Evolutionary conservation across 2,888 invertebrate species (phyloP), one percentile per base, ranked within the genome.

Genomic region (Neocrepidodera transversa): DNA sequence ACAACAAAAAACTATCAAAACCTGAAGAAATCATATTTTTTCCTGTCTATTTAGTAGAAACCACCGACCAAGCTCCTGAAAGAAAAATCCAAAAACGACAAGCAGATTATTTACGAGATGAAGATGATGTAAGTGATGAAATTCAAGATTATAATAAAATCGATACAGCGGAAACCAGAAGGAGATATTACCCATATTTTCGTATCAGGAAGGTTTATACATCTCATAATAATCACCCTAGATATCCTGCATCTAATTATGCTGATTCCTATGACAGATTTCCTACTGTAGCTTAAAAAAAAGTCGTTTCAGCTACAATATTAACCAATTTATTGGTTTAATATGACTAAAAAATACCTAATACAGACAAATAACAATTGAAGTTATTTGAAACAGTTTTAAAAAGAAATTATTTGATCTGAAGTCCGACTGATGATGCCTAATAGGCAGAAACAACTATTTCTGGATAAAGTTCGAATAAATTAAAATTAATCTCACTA

Each of bases 271-370:
- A 36, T 3, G 53, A 53, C 35, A 53, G 20, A 20, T 53, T 53
- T 16, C 53, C 53, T 14, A 53, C 53, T 20, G 32, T 53, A 23
- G 53, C 53, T 26, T 53, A 43, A 43, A 38, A 2, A n/a, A n/a
- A n/a, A 23, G 26, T 7, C 26, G 7, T 23, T 23, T 3, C 26
- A 23, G 26, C 7, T 6, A 7, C 3, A 23, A 23, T 23, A 23
- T 7, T 23, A 7, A 3, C 26, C 3, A 23, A 23, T 23, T 23
- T 23, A 23, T 6, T 3, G 7, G 26, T 6, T 6, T 6, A 23
- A 23, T 7, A 7, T 23, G 3, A 23, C 26, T 7, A 23, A 23
- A 23, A 23, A 23, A 7, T 6, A 23, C 26, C 7, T 6, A 23
- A 23, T 3, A 23, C 26, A 23, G 7, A 7, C 5, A 23, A 23